Evolutionary conservation across 2,888 invertebrate species (phyloP).

Genomic region (Mimumesa dahlbomi): DNA sequence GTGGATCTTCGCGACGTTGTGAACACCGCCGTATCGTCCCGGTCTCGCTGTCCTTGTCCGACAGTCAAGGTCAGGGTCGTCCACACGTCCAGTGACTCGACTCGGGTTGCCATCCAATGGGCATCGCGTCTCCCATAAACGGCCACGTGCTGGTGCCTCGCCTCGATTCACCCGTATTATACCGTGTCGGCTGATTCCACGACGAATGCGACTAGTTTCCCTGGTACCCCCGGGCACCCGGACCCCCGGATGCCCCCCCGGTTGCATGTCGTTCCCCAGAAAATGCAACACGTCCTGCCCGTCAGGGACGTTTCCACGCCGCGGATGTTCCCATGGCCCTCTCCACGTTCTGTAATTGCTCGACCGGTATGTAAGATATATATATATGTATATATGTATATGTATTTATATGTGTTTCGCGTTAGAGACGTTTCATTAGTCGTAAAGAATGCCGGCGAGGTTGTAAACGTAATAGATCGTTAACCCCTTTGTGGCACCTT

Average conservation of each 20-base stretch:
- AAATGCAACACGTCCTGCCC: slow-evolving; percentile 18
- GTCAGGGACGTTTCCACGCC: slow-evolving; percentile 51
- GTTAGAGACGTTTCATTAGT: not conserved
- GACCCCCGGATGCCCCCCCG: too few relatives aligned
- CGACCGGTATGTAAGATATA: too few relatives aligned
- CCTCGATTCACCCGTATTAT: slow-evolving; percentile 47
- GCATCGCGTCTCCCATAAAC: slow-evolving; percentile 69
- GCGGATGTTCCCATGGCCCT: slow-evolving; percentile 45
- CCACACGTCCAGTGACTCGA: slow-evolving; percentile 60
- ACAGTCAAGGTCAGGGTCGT: slow-evolving; percentile 74
- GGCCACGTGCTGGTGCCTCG: slow-evolving; percentile 64
- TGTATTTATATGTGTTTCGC: not conserved
- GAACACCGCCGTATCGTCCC: slow-evolving; percentile 54
- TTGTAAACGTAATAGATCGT: not conserved
- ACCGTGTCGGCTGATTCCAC: slow-evolving; percentile 30
- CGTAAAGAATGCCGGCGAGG: not conserved
- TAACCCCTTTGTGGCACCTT: too few relatives aligned
- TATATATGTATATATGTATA: not conserved
- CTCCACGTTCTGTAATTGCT: slow-evolving; percentile 23
- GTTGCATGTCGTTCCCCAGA: slow-evolving; percentile 5
- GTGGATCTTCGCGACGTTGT: too few relatives aligned
- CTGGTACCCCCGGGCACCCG: not conserved
- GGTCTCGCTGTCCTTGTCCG: slow-evolving; percentile 62
- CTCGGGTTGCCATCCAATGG: slow-evolving; percentile 59
- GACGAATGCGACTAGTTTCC: slow-evolving; percentile 46